Evolutionary conservation across 2,797 vertebrate species (phyloP).

Genomic region (Lagodon rhomboides): DNA sequence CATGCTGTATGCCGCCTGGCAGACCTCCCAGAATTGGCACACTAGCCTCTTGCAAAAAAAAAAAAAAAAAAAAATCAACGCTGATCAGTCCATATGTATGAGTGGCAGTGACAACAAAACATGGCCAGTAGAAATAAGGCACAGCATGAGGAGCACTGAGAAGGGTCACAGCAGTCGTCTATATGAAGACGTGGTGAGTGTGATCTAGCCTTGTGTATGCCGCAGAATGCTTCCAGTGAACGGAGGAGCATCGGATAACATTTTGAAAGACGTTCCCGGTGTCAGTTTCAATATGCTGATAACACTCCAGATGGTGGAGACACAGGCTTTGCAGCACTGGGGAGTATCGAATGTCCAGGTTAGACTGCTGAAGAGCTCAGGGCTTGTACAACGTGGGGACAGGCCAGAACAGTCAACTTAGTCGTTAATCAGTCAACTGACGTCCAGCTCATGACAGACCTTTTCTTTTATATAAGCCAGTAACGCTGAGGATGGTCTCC

Average conservation of each 20-base stretch:
- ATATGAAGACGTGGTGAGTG: constrained; percentile 34
- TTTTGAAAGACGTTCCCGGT: constrained; percentile 63
- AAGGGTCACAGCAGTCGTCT: constrained; percentile 51
- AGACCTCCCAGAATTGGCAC: constrained; percentile 82
- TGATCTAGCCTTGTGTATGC: constrained; percentile 39
- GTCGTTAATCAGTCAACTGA: constrained; percentile 35
- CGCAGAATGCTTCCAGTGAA: constrained; percentile 42
- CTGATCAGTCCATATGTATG: constrained; percentile 79
- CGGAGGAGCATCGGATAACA: constrained; percentile 51
- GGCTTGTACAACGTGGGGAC: constrained; percentile 36
- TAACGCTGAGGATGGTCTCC: not conserved
- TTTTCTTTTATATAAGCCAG: not conserved
- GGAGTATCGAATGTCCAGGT: constrained; percentile 63
- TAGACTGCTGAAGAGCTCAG: constrained; percentile 58
- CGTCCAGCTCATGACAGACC: constrained; percentile 5
- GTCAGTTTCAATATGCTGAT: constrained; percentile 72
- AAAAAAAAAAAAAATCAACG: constrained; percentile 57
- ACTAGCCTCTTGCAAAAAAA: constrained; percentile 56
- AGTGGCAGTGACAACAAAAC: constrained; percentile 75
- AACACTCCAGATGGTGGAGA: constrained; percentile 70
- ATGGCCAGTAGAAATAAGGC: constrained; percentile 64
- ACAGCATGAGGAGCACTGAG: constrained; percentile 56
- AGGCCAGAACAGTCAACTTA: constrained; percentile 5
- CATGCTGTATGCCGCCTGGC: constrained; percentile 79
- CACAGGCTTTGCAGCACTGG: constrained; percentile 46